Conservation (phyloP, 2,113 vertebrate species). For the Hylia prasina region DNA sequence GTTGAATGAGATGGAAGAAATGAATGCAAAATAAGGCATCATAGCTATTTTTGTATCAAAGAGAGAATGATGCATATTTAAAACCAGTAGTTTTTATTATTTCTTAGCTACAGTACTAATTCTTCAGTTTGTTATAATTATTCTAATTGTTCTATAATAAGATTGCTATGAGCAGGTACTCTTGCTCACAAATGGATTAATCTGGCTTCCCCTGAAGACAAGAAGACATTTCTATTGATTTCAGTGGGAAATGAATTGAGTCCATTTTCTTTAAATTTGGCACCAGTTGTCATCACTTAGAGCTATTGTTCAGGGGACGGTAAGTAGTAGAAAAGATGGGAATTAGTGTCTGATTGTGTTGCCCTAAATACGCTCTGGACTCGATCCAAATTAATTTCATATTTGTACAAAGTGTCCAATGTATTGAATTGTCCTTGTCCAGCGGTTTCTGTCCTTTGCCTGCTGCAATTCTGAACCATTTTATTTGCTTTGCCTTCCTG, state of each 20-base stretch:
- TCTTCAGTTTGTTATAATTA: neutral
- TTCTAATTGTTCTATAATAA: neutral
- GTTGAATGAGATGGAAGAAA: neutral
- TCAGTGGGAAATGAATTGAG: neutral
- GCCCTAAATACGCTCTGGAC: neutral
- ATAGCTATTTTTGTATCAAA: neutral
- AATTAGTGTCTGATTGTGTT: neutral
- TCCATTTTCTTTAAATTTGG: neutral
- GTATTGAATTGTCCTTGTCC: neutral
- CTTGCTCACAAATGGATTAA: neutral
- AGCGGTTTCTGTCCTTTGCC: neutral
- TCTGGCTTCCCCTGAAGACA: neutral
- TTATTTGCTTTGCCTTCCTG: neutral
- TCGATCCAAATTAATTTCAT: neutral
- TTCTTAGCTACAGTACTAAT: neutral
- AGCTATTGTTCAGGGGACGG: neutral
- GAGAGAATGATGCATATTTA: neutral
- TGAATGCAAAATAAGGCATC: neutral
- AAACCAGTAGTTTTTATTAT: neutral
- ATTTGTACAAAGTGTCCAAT: neutral
- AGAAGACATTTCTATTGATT: slow-evolving; percentile 17
- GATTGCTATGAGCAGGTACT: neutral
- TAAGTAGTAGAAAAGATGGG: neutral
- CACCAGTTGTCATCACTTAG: neutral
- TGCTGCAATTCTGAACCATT: neutral